phyloP scores from a whole-genome alignment of 2,113 vertebrate species.

The Urocitellus parryii region DNA sequence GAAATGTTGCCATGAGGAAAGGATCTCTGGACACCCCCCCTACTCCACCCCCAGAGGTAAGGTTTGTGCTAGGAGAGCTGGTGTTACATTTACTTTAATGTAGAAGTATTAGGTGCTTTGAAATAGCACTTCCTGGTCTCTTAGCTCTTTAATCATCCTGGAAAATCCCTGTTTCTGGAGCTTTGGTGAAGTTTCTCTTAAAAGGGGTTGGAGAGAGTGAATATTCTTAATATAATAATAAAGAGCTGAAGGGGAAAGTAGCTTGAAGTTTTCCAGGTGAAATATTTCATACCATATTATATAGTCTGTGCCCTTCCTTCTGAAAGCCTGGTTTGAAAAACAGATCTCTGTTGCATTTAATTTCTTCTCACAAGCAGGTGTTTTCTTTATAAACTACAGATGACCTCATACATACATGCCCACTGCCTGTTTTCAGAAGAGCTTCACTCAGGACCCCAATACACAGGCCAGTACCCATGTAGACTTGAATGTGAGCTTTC shows the following conservation, averaged over 20 bases:
- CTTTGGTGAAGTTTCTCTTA: conserved; percentile 50
- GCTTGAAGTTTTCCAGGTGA: conserved; percentile 17
- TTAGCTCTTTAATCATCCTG: conserved; percentile 54
- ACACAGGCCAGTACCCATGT: background rate
- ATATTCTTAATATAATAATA: conserved; percentile 55
- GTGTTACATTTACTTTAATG: conserved; percentile 56
- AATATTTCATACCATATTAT: background rate
- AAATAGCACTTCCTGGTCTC: background rate
- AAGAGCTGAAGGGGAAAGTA: background rate
- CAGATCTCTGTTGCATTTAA: conserved; percentile 30
- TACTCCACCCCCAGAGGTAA: background rate
- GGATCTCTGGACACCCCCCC: background rate
- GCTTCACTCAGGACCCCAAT: background rate
- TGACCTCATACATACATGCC: background rate
- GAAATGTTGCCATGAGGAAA: conserved; percentile 38
- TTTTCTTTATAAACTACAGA: conserved; percentile 42
- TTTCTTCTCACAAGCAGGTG: conserved; percentile 5
- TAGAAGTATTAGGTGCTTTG: background rate
- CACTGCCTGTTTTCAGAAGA: background rate
- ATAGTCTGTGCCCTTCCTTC: conserved; percentile 20
- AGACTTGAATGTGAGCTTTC: background rate
- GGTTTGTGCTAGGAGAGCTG: conserved; percentile 29
- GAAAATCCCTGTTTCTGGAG: conserved; percentile 18
- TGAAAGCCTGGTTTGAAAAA: conserved; percentile 43
- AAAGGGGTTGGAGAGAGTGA: background rate